Evolutionary conservation across 1,140 invertebrate species (phyloP), one percentile per base, ranked within the genome.

Genomic region (Colletes gigas): DNA sequence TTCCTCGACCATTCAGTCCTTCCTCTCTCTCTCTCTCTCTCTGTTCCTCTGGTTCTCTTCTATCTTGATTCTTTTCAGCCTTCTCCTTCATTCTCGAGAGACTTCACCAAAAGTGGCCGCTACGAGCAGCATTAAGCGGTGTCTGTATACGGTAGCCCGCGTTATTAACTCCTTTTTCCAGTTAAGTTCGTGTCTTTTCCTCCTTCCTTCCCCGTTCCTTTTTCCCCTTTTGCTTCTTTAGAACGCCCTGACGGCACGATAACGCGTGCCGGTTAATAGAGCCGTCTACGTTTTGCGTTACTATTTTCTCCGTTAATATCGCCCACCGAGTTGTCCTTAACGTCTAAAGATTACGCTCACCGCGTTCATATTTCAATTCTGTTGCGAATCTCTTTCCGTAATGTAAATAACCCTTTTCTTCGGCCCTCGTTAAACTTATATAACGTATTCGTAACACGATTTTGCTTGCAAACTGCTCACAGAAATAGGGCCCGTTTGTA

Each of bases 1-100:
- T 70, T 77, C 72, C 60, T 78, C 76, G 76, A 65, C 85, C 70
- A 87, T 83, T 86, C 81, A 85, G 73, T 76, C 21, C n/a, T 59
- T 54, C 47, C 44, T 68, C 41, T 65, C 67, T 68, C 73, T 71
- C 60, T 14, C 6, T 63, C 41, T 44, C 17, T 74, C 54, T 75
- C 52, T 21, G 6, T 55, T 21, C 9, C 9, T 0, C 57, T 59
- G 39, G 68, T 68, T 60, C 66, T 69, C 47, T 30, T 70, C 63
- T 74, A 67, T 78, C 84, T 85, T 77, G 74, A 76, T 81, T 76
- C 73, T 70, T 66, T 60, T 82, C 74, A 75, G 55, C 55, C 15
- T 50, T 69, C 78, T 81, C 76, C 76, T 84, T 85, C 81, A 47
- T 78, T 68, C 83, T 75, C 71, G 70, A 75, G 67, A 79, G 81